A percentile compares a stretch with the other conserved stretches of the same genome.
These are phyloP conservation scores for Sander lucioperca DNA, from an alignment of 2,113 vertebrate species.

Conservation along the genomic window DNA sequence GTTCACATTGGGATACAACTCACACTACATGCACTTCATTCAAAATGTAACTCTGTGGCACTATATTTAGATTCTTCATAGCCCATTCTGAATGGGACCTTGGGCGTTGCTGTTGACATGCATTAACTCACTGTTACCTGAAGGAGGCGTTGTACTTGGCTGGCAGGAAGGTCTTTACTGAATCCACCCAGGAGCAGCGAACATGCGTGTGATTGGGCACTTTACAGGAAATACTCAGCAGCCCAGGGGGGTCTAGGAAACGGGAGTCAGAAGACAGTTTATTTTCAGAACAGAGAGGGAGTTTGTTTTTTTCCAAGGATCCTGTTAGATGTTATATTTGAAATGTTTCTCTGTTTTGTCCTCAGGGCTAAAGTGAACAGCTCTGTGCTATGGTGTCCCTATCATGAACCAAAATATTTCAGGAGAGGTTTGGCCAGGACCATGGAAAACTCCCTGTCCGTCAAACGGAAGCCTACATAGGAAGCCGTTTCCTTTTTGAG, in stretches of 20 bases:
- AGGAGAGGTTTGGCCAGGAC: constrained; percentile 5
- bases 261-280: constrained; percentile 15
- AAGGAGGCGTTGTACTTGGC: constrained; percentile 79
- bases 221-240: constrained; percentile 79
- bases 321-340: not conserved
- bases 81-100: constrained; percentile 17
- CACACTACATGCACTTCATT: not conserved
- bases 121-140: constrained; percentile 67
- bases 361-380: constrained; percentile 2
- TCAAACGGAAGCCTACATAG: constrained; percentile 62
- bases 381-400: not conserved
- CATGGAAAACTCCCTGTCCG: constrained; percentile 50
- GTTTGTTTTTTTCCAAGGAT: not conserved
- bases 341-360: not conserved
- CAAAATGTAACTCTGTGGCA: constrained; percentile 13
- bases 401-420: constrained; percentile 13
- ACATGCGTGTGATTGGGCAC: constrained; percentile 80
- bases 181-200: constrained; percentile 81
- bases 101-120: not conserved
- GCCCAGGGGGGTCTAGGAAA: constrained; percentile 79
- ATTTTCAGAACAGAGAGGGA: constrained; percentile 21
- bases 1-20: not conserved
- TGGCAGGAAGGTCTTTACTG: constrained; percentile 77
- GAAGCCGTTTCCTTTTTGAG: constrained; percentile 71
- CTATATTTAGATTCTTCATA: constrained; percentile 18